A percentile compares a stretch with the other conserved stretches of the same genome.
These are phyloP conservation scores for Girardinus metallicus DNA, from an alignment of 2,797 vertebrate species.

Conservation along the genomic window DNA sequence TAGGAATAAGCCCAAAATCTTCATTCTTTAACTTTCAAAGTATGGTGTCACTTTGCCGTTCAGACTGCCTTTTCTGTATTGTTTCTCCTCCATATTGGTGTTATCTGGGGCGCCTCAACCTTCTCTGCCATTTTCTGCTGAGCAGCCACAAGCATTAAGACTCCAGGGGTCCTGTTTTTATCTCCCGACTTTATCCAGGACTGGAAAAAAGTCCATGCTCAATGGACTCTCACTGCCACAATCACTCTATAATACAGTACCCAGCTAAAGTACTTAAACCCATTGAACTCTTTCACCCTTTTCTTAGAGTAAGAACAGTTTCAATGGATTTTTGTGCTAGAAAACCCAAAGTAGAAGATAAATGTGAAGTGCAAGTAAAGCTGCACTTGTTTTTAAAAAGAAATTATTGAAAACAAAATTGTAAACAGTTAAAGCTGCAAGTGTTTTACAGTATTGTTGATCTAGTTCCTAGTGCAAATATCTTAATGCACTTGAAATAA, in stretches of 20 bases:
- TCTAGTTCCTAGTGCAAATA: too few species aligned
- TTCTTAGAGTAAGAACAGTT: background rate
- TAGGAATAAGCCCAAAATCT: background rate
- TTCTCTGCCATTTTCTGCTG: constrained; percentile 3
- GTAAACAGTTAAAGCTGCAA: background rate
- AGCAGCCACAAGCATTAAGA: constrained; percentile 4
- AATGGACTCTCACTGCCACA: background rate
- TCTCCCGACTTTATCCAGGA: background rate
- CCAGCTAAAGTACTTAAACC: background rate
- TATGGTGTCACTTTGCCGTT: background rate
- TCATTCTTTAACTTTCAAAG: background rate
- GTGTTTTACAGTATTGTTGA: background rate
- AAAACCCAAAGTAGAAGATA: background rate
- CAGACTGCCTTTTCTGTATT: background rate
- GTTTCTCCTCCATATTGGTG: background rate
- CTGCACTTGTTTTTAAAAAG: background rate
- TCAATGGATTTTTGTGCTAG: background rate
- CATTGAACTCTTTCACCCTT: background rate
- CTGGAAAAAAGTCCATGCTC: background rate
- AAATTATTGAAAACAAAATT: background rate
- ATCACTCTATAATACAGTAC: background rate
- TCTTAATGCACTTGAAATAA: too few species aligned
- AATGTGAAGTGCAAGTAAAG: background rate
- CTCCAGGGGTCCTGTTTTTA: background rate
- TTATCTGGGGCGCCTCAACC: background rate